Evolutionary conservation across 30 jellyfish, hydroid and myxozoan genomes (phyloP), one percentile per base, ranked within the genome.

Genomic region (Turritopsis rubra): DNA sequence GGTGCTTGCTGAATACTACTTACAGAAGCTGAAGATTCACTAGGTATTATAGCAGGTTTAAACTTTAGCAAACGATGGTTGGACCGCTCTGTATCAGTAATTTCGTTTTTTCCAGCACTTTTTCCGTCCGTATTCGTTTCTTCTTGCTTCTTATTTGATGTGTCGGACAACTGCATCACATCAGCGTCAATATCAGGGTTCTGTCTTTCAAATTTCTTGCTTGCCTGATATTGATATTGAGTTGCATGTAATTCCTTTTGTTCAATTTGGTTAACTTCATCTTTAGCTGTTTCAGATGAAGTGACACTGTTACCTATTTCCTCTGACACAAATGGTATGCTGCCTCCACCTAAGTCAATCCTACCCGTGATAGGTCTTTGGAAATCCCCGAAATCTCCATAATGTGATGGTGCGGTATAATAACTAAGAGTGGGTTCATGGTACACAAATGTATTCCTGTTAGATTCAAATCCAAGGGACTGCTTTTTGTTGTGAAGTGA

Each of bases 201-300:
- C 77, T 68, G 77, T n/a, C 30, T 68, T 68, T 68, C 77, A 68
- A 68, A 68, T 68, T 68, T 68, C 21, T 68, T 68, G 21, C 77
- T 68, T n/a, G 77, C 31, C 23, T 68, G 28, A n/a, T 41, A 3
- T 13, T 41, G 60, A 41, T 41, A 41, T 41, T 41, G 60, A 3
- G 60, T 3, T 41, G 60, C 60, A 41, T 41, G 60, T 3, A 41
- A 13, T 13, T n/a, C n/a, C n/a, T n/a, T n/a, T n/a, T 41, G 60
- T 3, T 13, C 60, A 41, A 13, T 41, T 41, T 41, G 60, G 60
- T 41, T 3, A 41, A 9, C 77, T n/a, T 22, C 77, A n/a, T 68
- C 8, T 68, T 8, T 19, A 8, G 77, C 16, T 68, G 77, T 7
- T 7, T 68, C 77, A 9, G 31, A 16, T 68, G 77, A 17, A 8